Conservation (phyloP, 2,113 vertebrate species). For the Taurulus bubalis region DNA sequence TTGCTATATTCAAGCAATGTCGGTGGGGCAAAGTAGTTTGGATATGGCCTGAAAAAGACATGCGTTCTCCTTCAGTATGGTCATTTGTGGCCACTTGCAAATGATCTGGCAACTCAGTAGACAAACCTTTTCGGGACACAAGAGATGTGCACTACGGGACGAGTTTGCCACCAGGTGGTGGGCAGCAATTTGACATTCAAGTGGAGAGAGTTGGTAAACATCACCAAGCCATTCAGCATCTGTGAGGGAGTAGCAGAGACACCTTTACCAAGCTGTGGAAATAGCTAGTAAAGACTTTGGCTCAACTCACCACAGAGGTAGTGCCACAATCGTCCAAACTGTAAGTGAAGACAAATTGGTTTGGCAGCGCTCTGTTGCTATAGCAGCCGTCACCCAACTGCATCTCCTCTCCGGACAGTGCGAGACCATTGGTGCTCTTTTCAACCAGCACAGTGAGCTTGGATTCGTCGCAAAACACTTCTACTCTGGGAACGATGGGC, state of each 20-base stretch:
- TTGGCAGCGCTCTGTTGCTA: conserved; percentile 54
- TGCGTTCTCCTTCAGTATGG: background rate
- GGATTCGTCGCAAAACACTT: conserved; percentile 67
- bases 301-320: conserved; percentile 45
- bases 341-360: conserved; percentile 67
- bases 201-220: conserved; percentile 63
- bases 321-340: conserved; percentile 69
- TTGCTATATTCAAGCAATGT: background rate
- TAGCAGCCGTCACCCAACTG: conserved; percentile 67
- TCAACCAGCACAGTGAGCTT: conserved; percentile 60
- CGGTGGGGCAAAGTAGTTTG: background rate
- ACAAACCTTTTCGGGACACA: conserved; percentile 62
- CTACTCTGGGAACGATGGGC: conserved; percentile 40
- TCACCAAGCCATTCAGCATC: conserved; percentile 50
- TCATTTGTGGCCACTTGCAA: background rate
- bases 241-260: conserved; percentile 22
- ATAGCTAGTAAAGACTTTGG: background rate
- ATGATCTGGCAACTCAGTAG: fast-evolving
- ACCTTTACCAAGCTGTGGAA: fast-evolving
- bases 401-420: conserved; percentile 33
- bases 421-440: conserved; percentile 16
- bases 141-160: conserved; percentile 46
- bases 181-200: conserved; percentile 20
- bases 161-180: conserved; percentile 24
- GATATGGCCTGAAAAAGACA: conserved; percentile 38